Conservation (phyloP, 2,888 invertebrate genomes). For the Dolichomitus sp. region DNA sequence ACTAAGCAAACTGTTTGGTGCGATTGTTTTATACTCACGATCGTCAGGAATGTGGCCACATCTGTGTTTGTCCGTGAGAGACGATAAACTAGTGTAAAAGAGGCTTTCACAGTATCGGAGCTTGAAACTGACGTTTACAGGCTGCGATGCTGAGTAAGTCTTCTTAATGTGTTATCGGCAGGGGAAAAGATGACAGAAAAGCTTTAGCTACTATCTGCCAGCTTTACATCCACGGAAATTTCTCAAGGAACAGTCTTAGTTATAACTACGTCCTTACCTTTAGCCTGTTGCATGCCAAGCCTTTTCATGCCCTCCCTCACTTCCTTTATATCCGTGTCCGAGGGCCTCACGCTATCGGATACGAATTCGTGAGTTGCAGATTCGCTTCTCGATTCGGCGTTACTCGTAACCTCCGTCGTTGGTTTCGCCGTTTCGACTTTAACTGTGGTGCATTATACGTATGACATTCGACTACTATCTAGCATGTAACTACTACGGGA, state of each 20-base stretch:
- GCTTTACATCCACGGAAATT: not conserved
- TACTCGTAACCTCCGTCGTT: constrained; percentile 35
- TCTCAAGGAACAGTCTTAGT: not conserved
- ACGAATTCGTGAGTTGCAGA: constrained; percentile 90
- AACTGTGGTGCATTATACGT: constrained; percentile 75
- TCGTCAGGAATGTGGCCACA: not conserved
- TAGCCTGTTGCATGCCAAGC: constrained; percentile 89
- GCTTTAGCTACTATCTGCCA: not conserved
- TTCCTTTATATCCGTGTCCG: constrained; percentile 90
- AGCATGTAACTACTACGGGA: constrained; percentile 15
- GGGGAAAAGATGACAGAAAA: not conserved
- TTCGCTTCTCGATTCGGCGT: constrained; percentile 53
- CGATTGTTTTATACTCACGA: constrained; percentile 53
- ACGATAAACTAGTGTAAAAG: not conserved
- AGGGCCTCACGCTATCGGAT: constrained; percentile 91
- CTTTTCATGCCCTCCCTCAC: constrained; percentile 92
- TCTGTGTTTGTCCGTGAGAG: not conserved
- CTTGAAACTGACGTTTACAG: not conserved
- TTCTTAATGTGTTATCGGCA: not conserved
- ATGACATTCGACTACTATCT: constrained; percentile 54
- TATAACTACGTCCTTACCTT: constrained; percentile 86
- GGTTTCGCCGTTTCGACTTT: constrained; percentile 71
- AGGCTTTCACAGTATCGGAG: not conserved
- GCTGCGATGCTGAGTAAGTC: not conserved
- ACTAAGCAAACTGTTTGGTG: constrained; percentile 16